Percentiles rank a stretch among this genome's conserved stretches.
phyloP scores from a whole-genome alignment of 2,797 vertebrate genomes.

The Sebastiscus albofasciatus region DNA sequence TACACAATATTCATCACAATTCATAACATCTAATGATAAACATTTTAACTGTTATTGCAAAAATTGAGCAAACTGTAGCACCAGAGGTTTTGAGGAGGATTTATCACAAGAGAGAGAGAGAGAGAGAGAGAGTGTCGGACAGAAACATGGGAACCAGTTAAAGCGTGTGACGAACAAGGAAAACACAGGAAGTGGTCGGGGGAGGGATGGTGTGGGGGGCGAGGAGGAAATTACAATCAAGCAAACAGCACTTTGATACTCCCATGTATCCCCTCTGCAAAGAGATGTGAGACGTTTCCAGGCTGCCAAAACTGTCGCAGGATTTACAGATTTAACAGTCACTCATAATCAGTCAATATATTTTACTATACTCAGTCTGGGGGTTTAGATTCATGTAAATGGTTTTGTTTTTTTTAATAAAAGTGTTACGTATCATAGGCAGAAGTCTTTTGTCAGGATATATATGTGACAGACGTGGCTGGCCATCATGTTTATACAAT shows the following conservation, averaged over 20 bases:
- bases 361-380: slow-evolving; percentile 39
- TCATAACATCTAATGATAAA: neutral
- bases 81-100: neutral
- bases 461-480: slow-evolving; percentile 48
- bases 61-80: slow-evolving; percentile 63
- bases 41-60: slow-evolving; percentile 20
- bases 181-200: slow-evolving; percentile 55
- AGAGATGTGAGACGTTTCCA: slow-evolving; percentile 19
- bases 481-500: slow-evolving; percentile 57
- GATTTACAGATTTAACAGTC: slow-evolving; percentile 6
- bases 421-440: slow-evolving; percentile 41
- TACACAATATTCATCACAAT: slow-evolving; percentile 7
- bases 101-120: neutral
- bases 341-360: slow-evolving; percentile 28
- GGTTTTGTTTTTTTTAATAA: slow-evolving; percentile 15
- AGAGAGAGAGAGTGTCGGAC: neutral
- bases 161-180: slow-evolving; percentile 1
- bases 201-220: neutral
- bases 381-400: slow-evolving; percentile 22
- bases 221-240: slow-evolving; percentile 60
- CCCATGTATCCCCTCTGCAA: slow-evolving; percentile 49
- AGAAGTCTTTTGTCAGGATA: slow-evolving; percentile 30
- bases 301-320: slow-evolving; percentile 33
- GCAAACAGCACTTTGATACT: slow-evolving; percentile 76
- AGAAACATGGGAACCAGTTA: slow-evolving; percentile 13